Conservation (phyloP, 2,113 vertebrate species). For the Anhinga anhinga region DNA sequence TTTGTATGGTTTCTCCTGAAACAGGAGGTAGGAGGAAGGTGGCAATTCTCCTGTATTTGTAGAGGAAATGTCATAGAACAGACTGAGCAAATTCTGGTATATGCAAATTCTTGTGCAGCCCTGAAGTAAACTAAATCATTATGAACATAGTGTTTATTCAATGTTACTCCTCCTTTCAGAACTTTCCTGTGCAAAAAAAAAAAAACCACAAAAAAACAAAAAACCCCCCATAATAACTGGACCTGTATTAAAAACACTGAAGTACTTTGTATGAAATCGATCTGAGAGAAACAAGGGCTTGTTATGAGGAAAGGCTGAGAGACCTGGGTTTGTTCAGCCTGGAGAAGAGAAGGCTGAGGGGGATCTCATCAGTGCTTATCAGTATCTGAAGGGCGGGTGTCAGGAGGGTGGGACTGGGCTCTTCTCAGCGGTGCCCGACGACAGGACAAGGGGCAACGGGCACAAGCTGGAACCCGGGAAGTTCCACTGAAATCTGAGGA, state of each 20-base stretch:
- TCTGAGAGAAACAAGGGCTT: not conserved
- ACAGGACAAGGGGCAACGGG: too few relatives aligned
- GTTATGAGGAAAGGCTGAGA: too few relatives aligned
- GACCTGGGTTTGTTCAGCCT: too few relatives aligned
- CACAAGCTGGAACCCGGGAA: too few relatives aligned
- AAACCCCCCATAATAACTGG: not conserved
- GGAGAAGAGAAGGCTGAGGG: too few relatives aligned
- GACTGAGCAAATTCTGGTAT: not conserved
- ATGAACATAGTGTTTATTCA: not conserved
- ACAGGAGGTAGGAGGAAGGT: not conserved
- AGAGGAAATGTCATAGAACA: not conserved
- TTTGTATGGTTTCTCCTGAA: not conserved
- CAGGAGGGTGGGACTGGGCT: too few relatives aligned
- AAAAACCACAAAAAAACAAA: not conserved
- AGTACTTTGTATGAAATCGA: not conserved
- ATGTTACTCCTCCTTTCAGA: not conserved
- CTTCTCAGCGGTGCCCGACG: too few relatives aligned
- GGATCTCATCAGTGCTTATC: too few relatives aligned
- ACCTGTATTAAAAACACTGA: not conserved
- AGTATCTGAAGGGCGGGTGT: too few relatives aligned
- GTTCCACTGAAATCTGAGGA: too few relatives aligned
- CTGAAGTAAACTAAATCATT: not conserved
- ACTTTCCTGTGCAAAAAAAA: not conserved
- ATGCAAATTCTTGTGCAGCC: not conserved
- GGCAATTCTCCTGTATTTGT: not conserved